Percentiles rank a stretch among this genome's conserved stretches.
These are phyloP conservation scores for Arvicola amphibius DNA, from an alignment of 2,797 vertebrate genomes.

Conservation along the genomic window DNA sequence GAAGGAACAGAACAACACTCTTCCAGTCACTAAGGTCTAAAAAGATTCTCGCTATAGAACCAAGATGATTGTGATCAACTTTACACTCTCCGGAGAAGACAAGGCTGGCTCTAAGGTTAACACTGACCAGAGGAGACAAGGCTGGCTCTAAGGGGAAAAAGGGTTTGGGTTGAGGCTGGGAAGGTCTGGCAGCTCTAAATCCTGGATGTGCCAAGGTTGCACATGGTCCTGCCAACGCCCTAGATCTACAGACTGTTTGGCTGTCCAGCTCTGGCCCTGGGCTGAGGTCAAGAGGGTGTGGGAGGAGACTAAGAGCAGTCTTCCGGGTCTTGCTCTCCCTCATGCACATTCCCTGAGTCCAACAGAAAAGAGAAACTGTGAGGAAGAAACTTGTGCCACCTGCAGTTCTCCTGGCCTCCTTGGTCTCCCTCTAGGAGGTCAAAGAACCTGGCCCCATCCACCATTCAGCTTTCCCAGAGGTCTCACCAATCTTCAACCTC, in stretches of 20 bases:
- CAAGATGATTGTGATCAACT: background rate
- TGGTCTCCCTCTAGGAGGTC: background rate
- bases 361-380: background rate
- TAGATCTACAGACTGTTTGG: background rate
- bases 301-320: background rate
- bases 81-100: constrained; percentile 25
- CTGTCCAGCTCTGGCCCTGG: background rate
- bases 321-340: background rate
- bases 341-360: background rate
- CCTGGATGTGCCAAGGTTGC: background rate
- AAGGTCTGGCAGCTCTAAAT: background rate
- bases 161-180: background rate
- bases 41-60: constrained; percentile 48
- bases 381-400: constrained; percentile 9
- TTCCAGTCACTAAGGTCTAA: constrained; percentile 58
- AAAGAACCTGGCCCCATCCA: background rate
- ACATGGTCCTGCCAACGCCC: background rate
- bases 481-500: background rate
- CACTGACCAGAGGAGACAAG: constrained; percentile 28
- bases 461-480: background rate
- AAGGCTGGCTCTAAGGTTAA: background rate
- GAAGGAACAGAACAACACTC: constrained; percentile 71
- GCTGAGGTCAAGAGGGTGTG: background rate
- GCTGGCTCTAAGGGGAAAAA: background rate
- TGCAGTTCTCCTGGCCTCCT: background rate